Base-by-base conservation (phyloP, 2,888 invertebrate genomes). In the Sesamia inferens region DNA sequence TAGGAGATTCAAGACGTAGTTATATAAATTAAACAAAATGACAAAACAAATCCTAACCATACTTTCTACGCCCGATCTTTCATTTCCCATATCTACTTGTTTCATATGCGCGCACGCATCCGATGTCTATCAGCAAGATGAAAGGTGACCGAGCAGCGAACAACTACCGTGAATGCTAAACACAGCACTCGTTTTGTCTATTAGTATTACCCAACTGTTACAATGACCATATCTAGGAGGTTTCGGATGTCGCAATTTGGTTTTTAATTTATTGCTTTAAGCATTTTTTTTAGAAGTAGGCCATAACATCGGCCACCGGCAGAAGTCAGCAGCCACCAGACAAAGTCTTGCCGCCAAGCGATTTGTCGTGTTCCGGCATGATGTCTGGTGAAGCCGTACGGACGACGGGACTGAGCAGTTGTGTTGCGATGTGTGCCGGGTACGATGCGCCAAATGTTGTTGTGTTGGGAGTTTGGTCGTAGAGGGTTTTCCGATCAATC, bases 91-190 rank as follows among this genome's bases (percentile, higher is more conserved):
- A 88, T 87, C 84, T 87, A 71, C 67, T 67, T 42, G 64, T 79
- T 87, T 88, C 82, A 81, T 87, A 88, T 89, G 88, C 88, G 84
- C 82, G 67, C 54, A 67, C 80, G 89, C 89, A 88, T 66, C 59
- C 68, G 89, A 89, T 89, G 85, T 83, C 73, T 88, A 89, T 89
- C 89, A 84, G 78, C 62, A 42, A 89, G 89, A 89, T 89, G 88
- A 89, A 89, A 89, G 88, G 87, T 88, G 83, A 84, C 89, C 87
- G 88, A 77, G 79, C 78, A 71, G 39, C n/a, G 65, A 66, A 71
- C n/a, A 44, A 74, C 79, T 78, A 72, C 16, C 57, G 68, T 82
- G 86, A 84, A 86, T 86, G 77, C 73, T 83, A 86, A 86, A 80
- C 78, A 82, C 74, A 79, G 63, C 58, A 84, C 84, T 82, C 74